A percentile compares a stretch with the other conserved stretches of the same genome.
phyloP scores from a whole-genome alignment of 2,113 vertebrate species.

The Hyaena hyaena region DNA sequence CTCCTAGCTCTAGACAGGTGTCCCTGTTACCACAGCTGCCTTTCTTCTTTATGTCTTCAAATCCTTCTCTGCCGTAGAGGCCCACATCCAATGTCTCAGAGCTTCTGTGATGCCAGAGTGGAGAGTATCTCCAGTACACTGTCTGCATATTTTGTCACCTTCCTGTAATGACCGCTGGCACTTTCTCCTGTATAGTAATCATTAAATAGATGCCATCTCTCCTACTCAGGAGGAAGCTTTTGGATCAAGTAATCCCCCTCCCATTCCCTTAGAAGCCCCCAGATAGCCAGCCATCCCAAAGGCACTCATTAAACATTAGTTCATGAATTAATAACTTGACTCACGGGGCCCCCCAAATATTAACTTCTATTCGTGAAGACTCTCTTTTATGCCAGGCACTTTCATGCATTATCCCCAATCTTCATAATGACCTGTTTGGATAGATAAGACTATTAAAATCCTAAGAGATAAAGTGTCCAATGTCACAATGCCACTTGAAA shows the following conservation, averaged over 20 bases:
- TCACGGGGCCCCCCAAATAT: neutral
- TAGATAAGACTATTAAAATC: neutral
- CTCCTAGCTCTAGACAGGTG: neutral
- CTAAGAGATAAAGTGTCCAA: neutral
- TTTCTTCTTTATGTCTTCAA: neutral
- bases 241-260: neutral
- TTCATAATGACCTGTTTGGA: neutral
- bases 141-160: neutral
- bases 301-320: neutral
- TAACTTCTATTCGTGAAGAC: accelerated
- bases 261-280: neutral
- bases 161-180: accelerated
- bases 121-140: neutral
- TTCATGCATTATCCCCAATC: accelerated
- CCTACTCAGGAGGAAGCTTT: neutral
- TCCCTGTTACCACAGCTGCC: too few relatives aligned
- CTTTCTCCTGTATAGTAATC: neutral
- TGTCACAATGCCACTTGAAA: neutral
- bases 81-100: neutral
- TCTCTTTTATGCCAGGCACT: neutral
- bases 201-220: neutral
- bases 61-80: neutral
- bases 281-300: neutral
- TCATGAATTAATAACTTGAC: neutral
- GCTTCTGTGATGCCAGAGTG: accelerated